These are phyloP conservation scores for Glaucopsyche alexis DNA, from an alignment of 2,888 invertebrate species.

Conservation along the genomic window DNA sequence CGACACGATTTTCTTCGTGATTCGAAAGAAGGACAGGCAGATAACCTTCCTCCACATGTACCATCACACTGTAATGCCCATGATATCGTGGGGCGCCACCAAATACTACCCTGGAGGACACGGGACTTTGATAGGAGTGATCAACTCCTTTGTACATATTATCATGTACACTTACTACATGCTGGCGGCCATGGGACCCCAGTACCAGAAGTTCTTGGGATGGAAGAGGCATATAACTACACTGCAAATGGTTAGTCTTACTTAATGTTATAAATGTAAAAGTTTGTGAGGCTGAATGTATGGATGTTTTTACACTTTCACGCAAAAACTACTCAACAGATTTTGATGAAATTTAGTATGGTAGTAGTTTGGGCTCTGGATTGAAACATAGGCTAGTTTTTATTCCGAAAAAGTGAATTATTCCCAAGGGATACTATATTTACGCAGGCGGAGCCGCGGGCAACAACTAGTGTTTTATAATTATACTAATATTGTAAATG, in stretches of 20 bases:
- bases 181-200: slow-evolving; percentile 92
- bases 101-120: slow-evolving; percentile 94
- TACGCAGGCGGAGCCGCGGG: no score
- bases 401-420: no score
- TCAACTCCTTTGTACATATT: slow-evolving; percentile 97
- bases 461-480: no score
- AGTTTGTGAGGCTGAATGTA: no score
- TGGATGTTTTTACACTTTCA: no score
- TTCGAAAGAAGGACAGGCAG: slow-evolving; percentile 94
- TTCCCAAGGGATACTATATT: no score
- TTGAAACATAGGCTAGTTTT: no score
- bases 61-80: slow-evolving; percentile 97
- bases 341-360: no score
- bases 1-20: slow-evolving; percentile 95
- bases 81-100: slow-evolving; percentile 95
- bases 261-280: no score
- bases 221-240: slow-evolving; percentile 97
- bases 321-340: no score
- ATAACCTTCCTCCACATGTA: slow-evolving; percentile 95
- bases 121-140: slow-evolving; percentile 92
- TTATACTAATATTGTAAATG: background rate
- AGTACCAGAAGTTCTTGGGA: slow-evolving; percentile 92
- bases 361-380: no score
- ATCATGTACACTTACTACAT: slow-evolving; percentile 97
- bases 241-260: slow-evolving; percentile 93